Percentiles rank a stretch among this genome's conserved stretches.
Evolutionary conservation across 2,113 vertebrate species (phyloP).

Genomic region (Nicator chloris): DNA sequence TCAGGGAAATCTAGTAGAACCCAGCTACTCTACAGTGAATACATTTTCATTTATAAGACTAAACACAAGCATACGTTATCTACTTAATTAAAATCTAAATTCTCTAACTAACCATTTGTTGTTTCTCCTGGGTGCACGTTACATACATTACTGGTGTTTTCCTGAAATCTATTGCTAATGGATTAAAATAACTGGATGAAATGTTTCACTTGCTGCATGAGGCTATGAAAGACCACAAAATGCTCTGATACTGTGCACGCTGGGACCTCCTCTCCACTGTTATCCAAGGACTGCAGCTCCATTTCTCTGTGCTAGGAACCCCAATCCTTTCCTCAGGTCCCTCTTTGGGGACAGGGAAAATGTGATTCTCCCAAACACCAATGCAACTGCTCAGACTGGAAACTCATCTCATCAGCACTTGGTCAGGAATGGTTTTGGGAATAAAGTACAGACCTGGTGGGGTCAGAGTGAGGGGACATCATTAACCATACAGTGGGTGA

Average conservation of each 20-base stretch:
- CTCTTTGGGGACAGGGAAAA: not conserved
- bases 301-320: not conserved
- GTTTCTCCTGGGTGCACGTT: constrained; percentile 59
- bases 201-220: not conserved
- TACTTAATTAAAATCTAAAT: constrained; percentile 78
- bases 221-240: not conserved
- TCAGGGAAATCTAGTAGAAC: constrained; percentile 66
- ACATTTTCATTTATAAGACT: constrained; percentile 70
- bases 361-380: not conserved
- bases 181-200: constrained; percentile 39
- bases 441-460: not conserved
- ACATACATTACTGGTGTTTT: constrained; percentile 45
- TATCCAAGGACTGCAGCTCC: not conserved
- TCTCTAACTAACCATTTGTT: constrained; percentile 72
- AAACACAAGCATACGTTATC: constrained; percentile 68
- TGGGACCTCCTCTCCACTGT: not conserved
- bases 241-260: fast-evolving
- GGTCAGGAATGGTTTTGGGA: not conserved
- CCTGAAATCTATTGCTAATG: constrained; percentile 54
- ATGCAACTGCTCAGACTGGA: not conserved
- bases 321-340: not conserved
- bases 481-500: not conserved
- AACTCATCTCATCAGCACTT: not conserved
- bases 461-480: not conserved
- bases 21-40: constrained; percentile 65